These are phyloP conservation scores for Epirrhoe alternata DNA, from an alignment of 2,888 invertebrate species.

Conservation along the genomic window DNA sequence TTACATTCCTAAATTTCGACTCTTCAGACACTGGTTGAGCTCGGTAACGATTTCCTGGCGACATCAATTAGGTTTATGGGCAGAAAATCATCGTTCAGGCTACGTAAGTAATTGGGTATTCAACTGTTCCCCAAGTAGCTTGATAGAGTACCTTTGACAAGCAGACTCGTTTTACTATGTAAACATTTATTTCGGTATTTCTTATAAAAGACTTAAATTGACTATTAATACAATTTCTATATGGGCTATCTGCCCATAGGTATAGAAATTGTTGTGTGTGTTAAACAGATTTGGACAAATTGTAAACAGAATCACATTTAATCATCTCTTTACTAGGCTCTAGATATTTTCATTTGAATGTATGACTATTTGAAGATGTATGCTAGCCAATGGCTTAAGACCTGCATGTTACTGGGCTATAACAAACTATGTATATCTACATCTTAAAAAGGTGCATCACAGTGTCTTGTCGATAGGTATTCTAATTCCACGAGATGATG, in stretches of 20 bases:
- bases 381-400: too few relatives aligned
- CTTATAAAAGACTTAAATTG: background rate
- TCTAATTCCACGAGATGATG: conserved; percentile 15
- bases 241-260: background rate
- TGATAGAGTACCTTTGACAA: conserved; percentile 9
- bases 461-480: conserved; percentile 1
- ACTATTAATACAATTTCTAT: background rate
- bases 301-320: background rate
- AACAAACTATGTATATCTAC: too few relatives aligned
- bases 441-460: background rate
- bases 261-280: too few relatives aligned
- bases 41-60: conserved; percentile 17
- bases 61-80: conserved; percentile 18
- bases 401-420: too few relatives aligned
- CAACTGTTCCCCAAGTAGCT: conserved; percentile 15
- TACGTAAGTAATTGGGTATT: conserved; percentile 26
- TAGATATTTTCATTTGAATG: too few relatives aligned
- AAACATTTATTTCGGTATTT: background rate
- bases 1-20: background rate
- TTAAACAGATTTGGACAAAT: too few relatives aligned
- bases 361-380: too few relatives aligned
- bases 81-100: conserved; percentile 17
- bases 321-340: too few relatives aligned
- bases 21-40: background rate
- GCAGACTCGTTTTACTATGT: background rate